Percentiles rank a stretch among this genome's conserved stretches.
Conservation (phyloP, 1,140 invertebrate genomes). For the Pogonomyrmex barbatus region DNA sequence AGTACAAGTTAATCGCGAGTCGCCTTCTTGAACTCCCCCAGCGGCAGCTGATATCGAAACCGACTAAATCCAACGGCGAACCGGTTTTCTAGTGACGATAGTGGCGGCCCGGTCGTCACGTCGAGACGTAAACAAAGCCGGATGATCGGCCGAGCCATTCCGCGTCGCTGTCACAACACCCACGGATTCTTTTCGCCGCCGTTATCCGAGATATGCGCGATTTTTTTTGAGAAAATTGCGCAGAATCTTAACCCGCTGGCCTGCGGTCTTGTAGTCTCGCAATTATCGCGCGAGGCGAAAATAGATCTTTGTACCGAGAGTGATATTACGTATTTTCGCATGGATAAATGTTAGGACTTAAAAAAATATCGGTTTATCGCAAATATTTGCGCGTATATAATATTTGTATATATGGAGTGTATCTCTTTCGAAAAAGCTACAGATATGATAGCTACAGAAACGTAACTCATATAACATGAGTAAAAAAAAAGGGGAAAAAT, state of each 20-base stretch:
- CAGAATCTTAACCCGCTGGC: constrained; percentile 31
- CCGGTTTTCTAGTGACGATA: constrained; percentile 79
- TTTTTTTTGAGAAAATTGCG: constrained; percentile 2
- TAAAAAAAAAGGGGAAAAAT: too few relatives aligned
- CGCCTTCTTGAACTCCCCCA: constrained; percentile 81
- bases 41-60: constrained; percentile 79
- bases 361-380: neutral
- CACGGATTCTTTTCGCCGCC: constrained; percentile 48
- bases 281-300: constrained; percentile 1
- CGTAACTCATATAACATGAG: too few relatives aligned
- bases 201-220: constrained; percentile 7
- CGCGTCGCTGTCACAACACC: constrained; percentile 30
- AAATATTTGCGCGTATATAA: too few relatives aligned
- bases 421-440: too few relatives aligned
- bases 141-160: constrained; percentile 47
- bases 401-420: too few relatives aligned
- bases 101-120: constrained; percentile 56
- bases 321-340: neutral
- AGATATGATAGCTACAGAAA: too few relatives aligned
- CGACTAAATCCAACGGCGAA: constrained; percentile 80
- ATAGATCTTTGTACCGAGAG: neutral
- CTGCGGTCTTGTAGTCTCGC: neutral
- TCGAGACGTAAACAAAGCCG: constrained; percentile 79
- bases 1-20: constrained; percentile 71
- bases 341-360: neutral